Base-by-base conservation (phyloP, 2,888 invertebrate genomes). In the Drosophila heteroneura region DNA sequence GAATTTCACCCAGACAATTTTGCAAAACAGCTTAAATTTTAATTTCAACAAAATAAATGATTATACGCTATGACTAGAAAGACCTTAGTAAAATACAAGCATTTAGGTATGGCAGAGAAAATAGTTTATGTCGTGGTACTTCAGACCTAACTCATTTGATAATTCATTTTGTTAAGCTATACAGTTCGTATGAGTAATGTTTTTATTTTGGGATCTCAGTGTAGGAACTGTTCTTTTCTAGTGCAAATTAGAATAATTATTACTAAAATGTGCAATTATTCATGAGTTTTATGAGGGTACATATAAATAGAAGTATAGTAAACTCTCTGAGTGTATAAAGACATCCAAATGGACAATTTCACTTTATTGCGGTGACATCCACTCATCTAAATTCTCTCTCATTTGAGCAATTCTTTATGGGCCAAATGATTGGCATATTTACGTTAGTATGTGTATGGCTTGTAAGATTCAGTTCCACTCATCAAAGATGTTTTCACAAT, bases 401-500 rank as follows among this genome's bases (percentile, higher is more conserved):
- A 54, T 37, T 69, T 16, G 9, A 37, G 22, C 37, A 33, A 28
- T n/a, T 32, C 33, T 28, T 26, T 22, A 12, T 54, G 53, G 6
- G 7, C n/a, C n/a, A 10, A 53, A 49, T 26, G 16, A 26, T 47
- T 47, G 41, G 9, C 19, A 33, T 41, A 35, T 57, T 47, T 28
- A 28, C 19, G 22, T 12, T 9, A 41, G 51, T 26, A 41, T 54
- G 19, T 68, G 44, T 33, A 12, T 37, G n/a, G 22, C 30, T 39
- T 22, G 32, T 30, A 35, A 58, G 73, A 69, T 39, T 56, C 60
- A 26, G 51, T 37, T 19, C 26, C 37, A 32, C 52, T 66, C 82
- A 58, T 53, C 66, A 57, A 57, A 73, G 51, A 76, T 74, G 59
- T 70, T 75, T 64, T 73, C 70, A 72, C 79, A 85, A 81, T 56